phyloP scores from a whole-genome alignment of 2,113 vertebrate species.

The Sterna hirundo region DNA sequence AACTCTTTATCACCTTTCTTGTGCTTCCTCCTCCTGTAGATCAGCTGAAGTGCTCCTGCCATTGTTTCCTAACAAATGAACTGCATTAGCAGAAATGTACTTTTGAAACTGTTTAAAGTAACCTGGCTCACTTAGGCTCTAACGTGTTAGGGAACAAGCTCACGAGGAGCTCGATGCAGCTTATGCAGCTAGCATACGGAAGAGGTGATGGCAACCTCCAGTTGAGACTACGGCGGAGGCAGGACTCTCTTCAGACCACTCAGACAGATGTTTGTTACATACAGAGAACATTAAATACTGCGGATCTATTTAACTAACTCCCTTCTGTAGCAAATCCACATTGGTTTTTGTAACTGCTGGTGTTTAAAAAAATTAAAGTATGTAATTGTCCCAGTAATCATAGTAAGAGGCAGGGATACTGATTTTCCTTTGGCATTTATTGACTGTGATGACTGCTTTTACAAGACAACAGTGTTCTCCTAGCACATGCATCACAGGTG shows the following conservation, averaged over 20 bases:
- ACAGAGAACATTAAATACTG: not conserved
- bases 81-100: not conserved
- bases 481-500: not conserved
- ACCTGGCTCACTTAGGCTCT: not conserved
- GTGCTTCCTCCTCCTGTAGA: not conserved
- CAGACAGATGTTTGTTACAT: not conserved
- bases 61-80: not conserved
- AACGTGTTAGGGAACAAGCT: not conserved
- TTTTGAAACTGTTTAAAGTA: not conserved
- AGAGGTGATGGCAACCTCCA: not conserved
- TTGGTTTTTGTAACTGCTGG: not conserved
- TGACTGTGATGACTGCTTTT: not conserved
- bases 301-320: not conserved
- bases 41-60: not conserved
- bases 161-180: not conserved
- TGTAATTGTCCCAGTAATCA: no score
- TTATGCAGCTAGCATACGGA: rapidly evolving
- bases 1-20: not conserved
- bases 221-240: not conserved
- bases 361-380: not conserved
- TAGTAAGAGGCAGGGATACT: not conserved
- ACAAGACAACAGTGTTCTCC: not conserved
- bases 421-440: not conserved
- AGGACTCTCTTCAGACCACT: not conserved
- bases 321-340: not conserved